Evolutionary conservation across 2,113 vertebrate genomes (phyloP), one percentile per base, ranked within the genome.

Genomic region (Heterocephalus glaber): DNA sequence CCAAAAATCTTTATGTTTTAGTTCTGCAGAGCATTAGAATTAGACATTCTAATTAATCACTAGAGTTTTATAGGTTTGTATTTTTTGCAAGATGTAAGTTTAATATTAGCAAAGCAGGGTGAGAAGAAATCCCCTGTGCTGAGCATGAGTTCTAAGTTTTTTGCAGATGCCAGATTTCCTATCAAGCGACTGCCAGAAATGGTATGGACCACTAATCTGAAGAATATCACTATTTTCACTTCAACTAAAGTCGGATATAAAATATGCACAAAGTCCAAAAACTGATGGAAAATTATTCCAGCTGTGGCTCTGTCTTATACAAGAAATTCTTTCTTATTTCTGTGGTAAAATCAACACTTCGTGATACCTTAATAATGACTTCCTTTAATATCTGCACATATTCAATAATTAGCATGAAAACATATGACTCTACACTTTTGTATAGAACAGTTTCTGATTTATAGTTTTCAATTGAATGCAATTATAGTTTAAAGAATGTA

Each of bases 31-130:
- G 38, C 93, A 10, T n/a, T n/a, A n/a, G n/a, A n/a, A n/a, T n/a
- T n/a, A n/a, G 92, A 97, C 97, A 80, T 97, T 98, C 91, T 97
- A 97, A 98, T 98, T 98, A 96, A 97, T 96, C 70, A 26, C 68
- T 94, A 63, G 44, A 92, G 86, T 97, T 95, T 98, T 97, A 97
- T 54, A 92, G 24, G 8, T 3, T 7, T 38, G 38, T 70, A 47
- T 96, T 91, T 96, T 92, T 97, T 96, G 88, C 72, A 96, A 97
- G 61, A 90, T 96, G 20, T 94, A 96, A 92, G 76, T 94, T 95
- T 96, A 96, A 94, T 88, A 95, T 92, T 97, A 97, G 97, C 94
- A 96, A 96, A 77, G 54, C 30, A 92, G 77, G 72, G 47, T 35
- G 41, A 96, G 89, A 97, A 96, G 97, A 97, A 94, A 86, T 56